Evolutionary conservation across 2,888 invertebrate genomes (phyloP).

Genomic region (Amphipyra berbera): DNA sequence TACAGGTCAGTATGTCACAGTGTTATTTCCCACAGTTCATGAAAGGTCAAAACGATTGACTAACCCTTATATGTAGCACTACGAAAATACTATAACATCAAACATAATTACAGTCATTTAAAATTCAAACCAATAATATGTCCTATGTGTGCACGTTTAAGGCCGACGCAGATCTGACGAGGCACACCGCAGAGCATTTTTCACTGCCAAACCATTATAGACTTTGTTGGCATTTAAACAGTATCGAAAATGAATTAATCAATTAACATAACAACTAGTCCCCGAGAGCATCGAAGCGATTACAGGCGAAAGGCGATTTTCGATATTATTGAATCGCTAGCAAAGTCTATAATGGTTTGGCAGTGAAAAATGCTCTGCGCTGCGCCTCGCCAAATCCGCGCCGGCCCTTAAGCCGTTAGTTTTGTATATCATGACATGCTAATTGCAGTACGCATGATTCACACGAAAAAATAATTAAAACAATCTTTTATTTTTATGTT

Average conservation of each 20-base stretch:
- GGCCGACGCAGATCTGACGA: too few relatives aligned
- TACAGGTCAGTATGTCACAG: constrained; percentile 18
- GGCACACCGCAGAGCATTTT: too few relatives aligned
- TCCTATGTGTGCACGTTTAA: not conserved
- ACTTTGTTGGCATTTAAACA: too few relatives aligned
- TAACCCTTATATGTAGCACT: constrained; percentile 1
- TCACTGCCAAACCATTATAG: too few relatives aligned
- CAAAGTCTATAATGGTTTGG: too few relatives aligned
- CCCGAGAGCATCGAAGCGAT: too few relatives aligned
- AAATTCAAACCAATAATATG: constrained; percentile 7
- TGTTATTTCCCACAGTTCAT: constrained; percentile 40
- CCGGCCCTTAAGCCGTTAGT: not conserved
- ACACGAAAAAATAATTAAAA: constrained; percentile 7
- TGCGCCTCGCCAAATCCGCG: too few relatives aligned
- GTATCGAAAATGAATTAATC: too few relatives aligned
- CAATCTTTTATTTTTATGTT: constrained; percentile 14
- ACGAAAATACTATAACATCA: constrained; percentile 8
- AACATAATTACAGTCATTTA: constrained; percentile 14
- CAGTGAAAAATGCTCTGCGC: too few relatives aligned
- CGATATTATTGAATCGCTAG: too few relatives aligned
- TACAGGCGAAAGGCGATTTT: too few relatives aligned
- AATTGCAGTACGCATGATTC: not conserved
- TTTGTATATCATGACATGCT: not conserved
- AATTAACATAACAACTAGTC: too few relatives aligned
- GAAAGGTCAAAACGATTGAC: constrained; percentile 32